These are phyloP conservation scores for Vespertilio murinus DNA, from an alignment of 2,797 vertebrate species.

Conservation along the genomic window DNA sequence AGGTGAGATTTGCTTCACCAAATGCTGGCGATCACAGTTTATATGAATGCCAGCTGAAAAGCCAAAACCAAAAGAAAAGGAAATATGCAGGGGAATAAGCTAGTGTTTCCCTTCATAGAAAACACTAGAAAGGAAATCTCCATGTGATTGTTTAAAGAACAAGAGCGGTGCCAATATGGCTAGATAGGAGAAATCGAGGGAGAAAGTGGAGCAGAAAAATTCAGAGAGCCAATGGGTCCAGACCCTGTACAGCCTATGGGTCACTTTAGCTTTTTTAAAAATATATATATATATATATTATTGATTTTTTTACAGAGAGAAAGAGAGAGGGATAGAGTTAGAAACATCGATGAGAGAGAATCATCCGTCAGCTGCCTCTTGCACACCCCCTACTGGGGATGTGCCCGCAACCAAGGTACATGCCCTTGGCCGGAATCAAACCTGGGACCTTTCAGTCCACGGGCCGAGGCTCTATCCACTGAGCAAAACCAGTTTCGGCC, in stretches of 20 bases:
- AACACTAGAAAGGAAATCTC: neutral
- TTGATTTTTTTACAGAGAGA: too few relatives aligned
- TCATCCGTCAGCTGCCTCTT: too few relatives aligned
- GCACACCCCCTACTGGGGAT: too few relatives aligned
- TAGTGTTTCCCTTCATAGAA: neutral
- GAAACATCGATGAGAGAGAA: too few relatives aligned
- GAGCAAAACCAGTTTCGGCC: too few relatives aligned
- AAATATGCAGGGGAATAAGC: neutral
- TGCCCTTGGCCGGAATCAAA: too few relatives aligned
- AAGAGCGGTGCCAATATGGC: neutral
- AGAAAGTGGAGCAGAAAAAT: neutral
- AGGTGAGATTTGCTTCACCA: neutral
- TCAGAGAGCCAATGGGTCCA: neutral
- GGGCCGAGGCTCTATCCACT: too few relatives aligned
- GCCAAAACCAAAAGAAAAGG: neutral
- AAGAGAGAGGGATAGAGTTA: too few relatives aligned
- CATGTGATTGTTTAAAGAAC: neutral
- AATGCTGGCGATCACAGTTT: constrained; percentile 5
- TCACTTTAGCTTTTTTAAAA: neutral
- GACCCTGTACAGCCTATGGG: neutral
- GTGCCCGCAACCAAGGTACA: too few relatives aligned
- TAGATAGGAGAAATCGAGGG: neutral
- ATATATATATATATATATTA: too few relatives aligned
- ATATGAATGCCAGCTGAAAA: neutral
- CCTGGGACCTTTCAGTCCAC: too few relatives aligned